Percentiles rank a stretch among this genome's conserved stretches.
These are phyloP conservation scores for Sciurus niger DNA, from an alignment of 2,113 vertebrate genomes.

Conservation along the genomic window DNA sequence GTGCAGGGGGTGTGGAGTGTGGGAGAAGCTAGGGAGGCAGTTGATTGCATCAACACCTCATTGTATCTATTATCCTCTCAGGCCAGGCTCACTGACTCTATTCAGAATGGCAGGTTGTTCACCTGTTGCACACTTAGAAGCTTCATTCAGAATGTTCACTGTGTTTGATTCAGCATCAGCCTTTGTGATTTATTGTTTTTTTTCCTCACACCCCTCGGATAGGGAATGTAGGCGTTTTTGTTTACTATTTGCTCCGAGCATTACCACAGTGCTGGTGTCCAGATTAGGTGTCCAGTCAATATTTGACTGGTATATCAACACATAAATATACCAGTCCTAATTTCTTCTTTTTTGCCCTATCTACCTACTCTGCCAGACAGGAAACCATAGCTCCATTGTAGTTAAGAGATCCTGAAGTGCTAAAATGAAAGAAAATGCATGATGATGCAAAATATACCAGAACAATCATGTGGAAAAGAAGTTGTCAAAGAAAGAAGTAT, in stretches of 20 bases:
- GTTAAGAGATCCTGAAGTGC: background rate
- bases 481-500: background rate
- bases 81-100: background rate
- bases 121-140: background rate
- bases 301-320: too few relatives aligned
- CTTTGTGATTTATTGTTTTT: background rate
- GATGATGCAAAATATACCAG: background rate
- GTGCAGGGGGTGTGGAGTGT: background rate
- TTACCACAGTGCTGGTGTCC: background rate
- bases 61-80: background rate
- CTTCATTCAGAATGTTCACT: background rate
- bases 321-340: background rate
- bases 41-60: background rate
- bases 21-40: background rate
- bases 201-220: background rate
- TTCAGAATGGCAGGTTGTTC: background rate
- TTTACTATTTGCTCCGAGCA: background rate
- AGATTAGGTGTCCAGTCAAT: background rate
- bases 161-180: background rate
- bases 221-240: background rate
- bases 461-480: background rate
- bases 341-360: slow-evolving; percentile 33
- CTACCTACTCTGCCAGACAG: background rate
- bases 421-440: slow-evolving; percentile 26
- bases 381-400: slow-evolving; percentile 43